Base-by-base conservation (phyloP, 2,888 invertebrate species). In the Tortricodes alternella region DNA sequence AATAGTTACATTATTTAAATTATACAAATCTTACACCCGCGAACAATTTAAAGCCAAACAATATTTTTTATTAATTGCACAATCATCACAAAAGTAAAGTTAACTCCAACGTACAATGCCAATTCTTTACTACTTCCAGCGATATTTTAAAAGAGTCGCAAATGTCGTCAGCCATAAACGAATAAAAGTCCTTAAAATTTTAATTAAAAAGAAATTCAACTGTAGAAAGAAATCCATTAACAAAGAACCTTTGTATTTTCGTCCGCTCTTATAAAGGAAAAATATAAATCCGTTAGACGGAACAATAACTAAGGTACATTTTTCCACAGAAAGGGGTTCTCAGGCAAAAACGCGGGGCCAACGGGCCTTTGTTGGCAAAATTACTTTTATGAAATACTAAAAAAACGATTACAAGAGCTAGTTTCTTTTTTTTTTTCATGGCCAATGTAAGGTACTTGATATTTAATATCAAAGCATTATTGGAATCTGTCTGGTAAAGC, bases 231-330 rank as follows among this genome's bases (percentile, higher is more conserved):
- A 62, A 66, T 61, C 64, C 64, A 64, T 71, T 70, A 67, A 67
- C 60, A 70, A 60, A 53, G 64, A 59, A 63, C 70, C 70, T 73
- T 73, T 74, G 72, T 73, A 63, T 67, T 66, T 55, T 56, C 50
- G 52, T 61, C 64, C 55, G 58, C 62, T 68, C 59, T 64, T 68
- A 63, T 64, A 68, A 61, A 62, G 44, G 62, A 57, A 60, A 65
- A 64, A 64, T 64, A 64, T 59, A 63, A 64, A 61, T 63, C 62
- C 58, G 62, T 62, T 64, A 53, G 60, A 63, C 49, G 62, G 65
- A 70, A 68, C 62, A 71, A 71, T 63, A 69, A 68, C 58, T 64
- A 46, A 55, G 49, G 62, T 58, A 61, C 56, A 64, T 67, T 67
- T 65, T 63, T 57, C 41, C 59, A 19, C 41, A 48, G 58, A 68